Evolutionary conservation across 2,113 vertebrate genomes (phyloP).

Genomic region (Gobius niger): DNA sequence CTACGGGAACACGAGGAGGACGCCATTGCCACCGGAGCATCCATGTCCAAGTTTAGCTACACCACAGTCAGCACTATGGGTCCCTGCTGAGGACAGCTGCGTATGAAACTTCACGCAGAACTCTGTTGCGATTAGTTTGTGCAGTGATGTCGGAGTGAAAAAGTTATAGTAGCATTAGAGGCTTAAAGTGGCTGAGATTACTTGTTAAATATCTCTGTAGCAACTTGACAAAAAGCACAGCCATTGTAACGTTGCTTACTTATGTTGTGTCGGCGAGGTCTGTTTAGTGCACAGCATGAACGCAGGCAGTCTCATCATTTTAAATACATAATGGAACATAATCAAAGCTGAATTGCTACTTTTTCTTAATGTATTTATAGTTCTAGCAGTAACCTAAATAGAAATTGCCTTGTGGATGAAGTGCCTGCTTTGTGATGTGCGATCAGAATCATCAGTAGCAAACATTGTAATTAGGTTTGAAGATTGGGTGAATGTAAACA

Average conservation of each 20-base stretch:
- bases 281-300: background rate
- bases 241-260: constrained; percentile 15
- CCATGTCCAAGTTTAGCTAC: constrained; percentile 92
- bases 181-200: constrained; percentile 11
- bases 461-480: constrained; percentile 9
- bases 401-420: constrained; percentile 61
- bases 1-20: constrained; percentile 78
- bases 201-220: constrained; percentile 35
- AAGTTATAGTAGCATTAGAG: constrained; percentile 30
- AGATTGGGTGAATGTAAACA: background rate
- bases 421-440: constrained; percentile 58
- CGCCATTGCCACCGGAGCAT: constrained; percentile 77
- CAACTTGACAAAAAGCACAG: constrained; percentile 18
- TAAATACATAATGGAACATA: constrained; percentile 19
- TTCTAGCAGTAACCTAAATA: constrained; percentile 4
- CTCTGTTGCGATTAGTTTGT: constrained; percentile 16
- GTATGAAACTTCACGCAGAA: constrained; percentile 24
- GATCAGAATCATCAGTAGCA: constrained; percentile 14
- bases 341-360: constrained; percentile 6
- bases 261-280: constrained; percentile 2
- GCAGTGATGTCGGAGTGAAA: constrained; percentile 1
- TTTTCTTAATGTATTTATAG: constrained; percentile 31
- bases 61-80: constrained; percentile 92
- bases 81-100: constrained; percentile 72
- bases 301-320: constrained; percentile 5